Evolutionary conservation across 2,888 invertebrate species (phyloP), one percentile per base, ranked within the genome.

Genomic region (Coronaproctus castanopsis): DNA sequence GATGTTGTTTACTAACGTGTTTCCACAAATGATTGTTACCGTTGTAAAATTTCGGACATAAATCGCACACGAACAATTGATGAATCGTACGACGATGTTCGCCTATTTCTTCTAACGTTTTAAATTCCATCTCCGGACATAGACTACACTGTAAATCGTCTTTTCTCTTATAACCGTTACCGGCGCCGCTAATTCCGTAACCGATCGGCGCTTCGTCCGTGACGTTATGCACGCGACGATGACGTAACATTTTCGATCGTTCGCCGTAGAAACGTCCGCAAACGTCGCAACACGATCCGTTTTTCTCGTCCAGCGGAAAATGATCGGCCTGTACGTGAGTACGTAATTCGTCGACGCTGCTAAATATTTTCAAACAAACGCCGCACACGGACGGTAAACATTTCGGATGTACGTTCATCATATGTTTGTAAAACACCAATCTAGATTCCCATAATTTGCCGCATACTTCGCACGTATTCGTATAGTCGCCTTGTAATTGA

Each of bases 1-100:
- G 74, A 66, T 79, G 79, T 14, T 78, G 72, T 52, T 78, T 71
- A 65, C 78, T 78, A 1, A 79, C 79, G 65, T 79, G 79, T 65
- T 79, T 79, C 79, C 79, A 79, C 14, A 79, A 66, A 64, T 79
- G 79, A 10, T 78, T 78, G 22, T 78, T 78, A 14, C 78, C 69
- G 0, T 78, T 78, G 64, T 79, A 79, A 64, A 75, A 78, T 65
- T 79, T 79, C 64, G 75, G 76, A 65, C 79, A 79, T 5, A 79
- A 68, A 68, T 79, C 79, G 65, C 79, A 79, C 3, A 79, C 78
- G 65, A 77, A 78, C 8, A 78, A 74, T 24, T 73, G 74, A 65
- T 79, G 79, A 24, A 72, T 69, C 49, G 72, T 70, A 49, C 77
- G 68, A 14, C 77, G 69, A 65, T 79, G 79, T 58, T 75, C 72